Percentiles rank a stretch among this genome's conserved stretches.
Evolutionary conservation across 2,113 vertebrate species (phyloP).

Genomic region (Ctenodactylus gundi): DNA sequence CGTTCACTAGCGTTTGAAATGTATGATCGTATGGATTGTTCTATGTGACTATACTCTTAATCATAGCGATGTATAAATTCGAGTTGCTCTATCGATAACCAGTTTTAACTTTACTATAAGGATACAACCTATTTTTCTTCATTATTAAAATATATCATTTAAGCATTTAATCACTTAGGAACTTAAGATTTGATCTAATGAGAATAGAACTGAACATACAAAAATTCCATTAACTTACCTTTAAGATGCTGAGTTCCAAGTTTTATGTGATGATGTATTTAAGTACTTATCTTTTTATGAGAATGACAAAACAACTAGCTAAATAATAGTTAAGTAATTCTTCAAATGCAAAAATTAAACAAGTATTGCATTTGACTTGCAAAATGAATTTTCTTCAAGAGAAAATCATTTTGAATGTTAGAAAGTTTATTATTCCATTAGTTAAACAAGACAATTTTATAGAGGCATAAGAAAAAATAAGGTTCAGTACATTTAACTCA

Average conservation of each 20-base stretch:
- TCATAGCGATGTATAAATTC: neutral
- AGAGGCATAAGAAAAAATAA: constrained; percentile 9
- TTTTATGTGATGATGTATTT: neutral
- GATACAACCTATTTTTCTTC: neutral
- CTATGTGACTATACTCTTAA: neutral
- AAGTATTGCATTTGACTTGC: constrained; percentile 52
- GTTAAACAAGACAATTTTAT: constrained; percentile 41
- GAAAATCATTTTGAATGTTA: constrained; percentile 78
- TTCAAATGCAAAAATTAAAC: constrained; percentile 62
- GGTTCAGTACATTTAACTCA: constrained; percentile 80
- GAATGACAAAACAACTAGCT: neutral
- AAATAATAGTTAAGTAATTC: constrained; percentile 31
- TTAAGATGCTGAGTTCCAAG: neutral
- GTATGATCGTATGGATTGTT: neutral
- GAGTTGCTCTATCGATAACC: neutral
- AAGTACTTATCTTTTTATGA: constrained; percentile 58
- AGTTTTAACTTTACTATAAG: neutral
- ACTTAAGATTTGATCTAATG: neutral
- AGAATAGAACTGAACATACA: neutral
- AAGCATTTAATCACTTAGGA: neutral
- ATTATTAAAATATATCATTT: neutral
- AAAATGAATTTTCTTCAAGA: constrained; percentile 74
- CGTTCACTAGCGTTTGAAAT: neutral
- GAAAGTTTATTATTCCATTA: constrained; percentile 64
- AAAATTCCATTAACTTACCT: constrained; percentile 14